Percentiles rank a stretch among this genome's conserved stretches.
Conservation (phyloP, 2,888 invertebrate genomes). For the Acleris sparsana region DNA sequence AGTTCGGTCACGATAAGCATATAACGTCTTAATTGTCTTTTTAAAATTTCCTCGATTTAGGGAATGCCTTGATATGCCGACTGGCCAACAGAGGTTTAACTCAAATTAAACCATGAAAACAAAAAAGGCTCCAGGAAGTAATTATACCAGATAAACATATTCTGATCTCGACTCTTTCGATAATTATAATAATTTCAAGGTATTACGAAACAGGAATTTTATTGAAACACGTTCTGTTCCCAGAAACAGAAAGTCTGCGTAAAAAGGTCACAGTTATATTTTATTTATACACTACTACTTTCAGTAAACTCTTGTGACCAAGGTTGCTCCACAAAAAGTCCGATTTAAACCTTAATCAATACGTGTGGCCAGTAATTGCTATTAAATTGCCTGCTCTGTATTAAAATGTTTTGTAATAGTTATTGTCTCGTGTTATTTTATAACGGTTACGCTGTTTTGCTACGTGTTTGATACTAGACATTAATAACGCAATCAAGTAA, state of each 20-base stretch:
- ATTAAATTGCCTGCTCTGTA: conserved; percentile 32
- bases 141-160: no score
- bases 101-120: no score
- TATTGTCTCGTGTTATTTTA: not conserved
- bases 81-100: no score
- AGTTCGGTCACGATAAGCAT: no score
- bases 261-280: conserved; percentile 28
- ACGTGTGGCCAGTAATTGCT: conserved; percentile 32
- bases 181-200: not conserved
- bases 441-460: not conserved
- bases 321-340: conserved; percentile 32
- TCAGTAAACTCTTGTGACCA: conserved; percentile 35
- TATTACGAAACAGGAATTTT: conserved; percentile 10
- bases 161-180: no score
- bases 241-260: conserved; percentile 14
- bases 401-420: conserved; percentile 33
- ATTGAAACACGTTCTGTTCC: conserved; percentile 10
- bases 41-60: no score
- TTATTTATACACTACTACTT: conserved; percentile 23
- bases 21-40: no score
- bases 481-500: no score
- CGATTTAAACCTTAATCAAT: conserved; percentile 33
- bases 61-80: no score
- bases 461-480: not conserved
- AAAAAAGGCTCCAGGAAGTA: no score